Percentiles rank a stretch among this genome's conserved stretches.
These are phyloP conservation scores for Leptothorax acervorum DNA, from an alignment of 2,888 invertebrate genomes.

Conservation along the genomic window DNA sequence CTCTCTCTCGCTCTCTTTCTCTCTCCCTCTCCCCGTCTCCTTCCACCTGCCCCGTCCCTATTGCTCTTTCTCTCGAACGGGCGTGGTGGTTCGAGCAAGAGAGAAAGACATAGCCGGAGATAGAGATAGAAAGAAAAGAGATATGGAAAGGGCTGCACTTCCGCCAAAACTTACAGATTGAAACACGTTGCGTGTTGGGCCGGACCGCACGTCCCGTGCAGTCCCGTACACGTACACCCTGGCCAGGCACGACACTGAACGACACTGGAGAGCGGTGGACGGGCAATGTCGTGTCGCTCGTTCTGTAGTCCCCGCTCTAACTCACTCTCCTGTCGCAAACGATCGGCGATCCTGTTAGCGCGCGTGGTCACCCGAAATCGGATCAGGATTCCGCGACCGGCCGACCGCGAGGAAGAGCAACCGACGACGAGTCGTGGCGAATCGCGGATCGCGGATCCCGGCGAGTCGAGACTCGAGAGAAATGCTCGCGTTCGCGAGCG, in stretches of 20 bases:
- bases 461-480: not conserved
- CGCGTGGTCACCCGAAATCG: not conserved
- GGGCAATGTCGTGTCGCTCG: not conserved
- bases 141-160: not conserved
- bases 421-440: conserved; percentile 41
- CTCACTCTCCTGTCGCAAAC: conserved; percentile 2
- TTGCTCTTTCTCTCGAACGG: conserved; percentile 68
- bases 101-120: conserved; percentile 38
- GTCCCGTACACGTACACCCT: not conserved
- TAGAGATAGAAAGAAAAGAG: not conserved
- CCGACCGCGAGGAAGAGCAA: conserved; percentile 2
- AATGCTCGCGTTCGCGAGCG: conserved; percentile 32
- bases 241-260: not conserved
- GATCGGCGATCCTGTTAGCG: conserved; percentile 3
- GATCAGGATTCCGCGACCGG: not conserved
- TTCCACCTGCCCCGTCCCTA: not conserved
- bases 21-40: not conserved
- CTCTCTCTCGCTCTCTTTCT: not conserved
- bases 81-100: conserved; percentile 72
- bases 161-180: conserved; percentile 64
- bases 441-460: too few relatives aligned
- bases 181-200: not conserved
- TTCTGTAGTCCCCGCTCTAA: not conserved
- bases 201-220: not conserved
- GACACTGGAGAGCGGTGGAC: not conserved